Conservation (phyloP, 2,797 vertebrate genomes). For the Etheostoma nigrum region DNA sequence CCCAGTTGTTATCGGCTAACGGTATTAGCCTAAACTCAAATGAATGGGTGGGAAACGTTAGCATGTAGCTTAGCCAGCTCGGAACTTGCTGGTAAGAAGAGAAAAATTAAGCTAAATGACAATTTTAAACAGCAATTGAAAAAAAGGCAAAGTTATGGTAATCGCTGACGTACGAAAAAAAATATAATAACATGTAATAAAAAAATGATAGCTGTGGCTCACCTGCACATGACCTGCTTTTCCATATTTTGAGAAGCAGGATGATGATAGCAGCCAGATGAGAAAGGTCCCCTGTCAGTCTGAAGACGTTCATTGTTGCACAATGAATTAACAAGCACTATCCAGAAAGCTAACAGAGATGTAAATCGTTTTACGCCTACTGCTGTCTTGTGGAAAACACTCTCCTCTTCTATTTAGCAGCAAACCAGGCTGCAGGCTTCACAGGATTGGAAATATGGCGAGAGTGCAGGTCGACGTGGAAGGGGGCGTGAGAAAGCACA, state of each 20-base stretch:
- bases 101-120: background rate
- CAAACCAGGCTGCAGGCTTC: slow-evolving; percentile 36
- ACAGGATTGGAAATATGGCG: slow-evolving; percentile 88
- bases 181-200: rapidly evolving
- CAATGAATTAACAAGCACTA: background rate
- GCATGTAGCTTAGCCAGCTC: slow-evolving; percentile 48
- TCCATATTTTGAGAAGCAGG: slow-evolving; percentile 98
- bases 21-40: slow-evolving; percentile 45
- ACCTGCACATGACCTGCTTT: slow-evolving; percentile 97
- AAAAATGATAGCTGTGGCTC: slow-evolving; percentile 25
- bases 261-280: slow-evolving; percentile 98
- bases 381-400: background rate
- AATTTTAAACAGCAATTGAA: rapidly evolving
- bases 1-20: background rate
- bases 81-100: background rate
- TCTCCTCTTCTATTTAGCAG: slow-evolving; percentile 7
- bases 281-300: slow-evolving; percentile 94
- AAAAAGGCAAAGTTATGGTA: background rate
- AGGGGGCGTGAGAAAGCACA: slow-evolving; percentile 89
- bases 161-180: rapidly evolving
- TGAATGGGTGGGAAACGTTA: slow-evolving; percentile 70
- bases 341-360: background rate
- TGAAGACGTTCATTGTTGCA: slow-evolving; percentile 93
- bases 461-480: slow-evolving; percentile 94
- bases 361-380: background rate